Conservation (phyloP, 2,113 vertebrate species). For the Alces alces region DNA sequence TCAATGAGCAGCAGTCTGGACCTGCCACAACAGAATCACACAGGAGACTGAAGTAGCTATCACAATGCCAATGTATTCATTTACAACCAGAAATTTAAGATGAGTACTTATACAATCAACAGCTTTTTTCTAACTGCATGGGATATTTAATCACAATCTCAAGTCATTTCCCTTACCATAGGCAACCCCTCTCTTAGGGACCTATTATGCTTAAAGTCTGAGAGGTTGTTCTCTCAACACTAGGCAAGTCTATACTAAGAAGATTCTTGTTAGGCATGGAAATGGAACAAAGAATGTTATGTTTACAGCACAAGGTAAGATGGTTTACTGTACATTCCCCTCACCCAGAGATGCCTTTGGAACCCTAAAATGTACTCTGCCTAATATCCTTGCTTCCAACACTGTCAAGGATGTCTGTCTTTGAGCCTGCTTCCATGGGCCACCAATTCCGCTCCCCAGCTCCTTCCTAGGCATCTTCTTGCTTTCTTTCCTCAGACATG, state of each 20-base stretch:
- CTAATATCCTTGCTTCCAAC: neutral
- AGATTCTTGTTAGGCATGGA: neutral
- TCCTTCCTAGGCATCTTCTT: neutral
- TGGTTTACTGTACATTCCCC: neutral
- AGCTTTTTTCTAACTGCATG: neutral
- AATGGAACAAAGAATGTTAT: neutral
- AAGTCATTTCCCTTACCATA: neutral
- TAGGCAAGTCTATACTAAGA: neutral
- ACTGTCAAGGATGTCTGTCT: neutral
- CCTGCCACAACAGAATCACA: neutral
- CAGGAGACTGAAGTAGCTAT: neutral
- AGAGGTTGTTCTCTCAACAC: neutral
- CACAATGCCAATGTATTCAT: neutral
- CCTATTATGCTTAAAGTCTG: neutral
- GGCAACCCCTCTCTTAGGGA: neutral
- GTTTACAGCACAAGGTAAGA: neutral
- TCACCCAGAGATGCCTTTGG: neutral
- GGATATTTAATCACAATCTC: neutral
- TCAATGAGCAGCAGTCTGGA: neutral
- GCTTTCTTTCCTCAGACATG: neutral
- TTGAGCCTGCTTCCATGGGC: neutral
- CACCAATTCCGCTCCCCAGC: rapidly evolving
- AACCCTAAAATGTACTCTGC: neutral
- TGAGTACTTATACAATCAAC: neutral
- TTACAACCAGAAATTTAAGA: neutral